Evolutionary conservation across 2,888 invertebrate species (phyloP).

Genomic region (Charanyca ferruginea): DNA sequence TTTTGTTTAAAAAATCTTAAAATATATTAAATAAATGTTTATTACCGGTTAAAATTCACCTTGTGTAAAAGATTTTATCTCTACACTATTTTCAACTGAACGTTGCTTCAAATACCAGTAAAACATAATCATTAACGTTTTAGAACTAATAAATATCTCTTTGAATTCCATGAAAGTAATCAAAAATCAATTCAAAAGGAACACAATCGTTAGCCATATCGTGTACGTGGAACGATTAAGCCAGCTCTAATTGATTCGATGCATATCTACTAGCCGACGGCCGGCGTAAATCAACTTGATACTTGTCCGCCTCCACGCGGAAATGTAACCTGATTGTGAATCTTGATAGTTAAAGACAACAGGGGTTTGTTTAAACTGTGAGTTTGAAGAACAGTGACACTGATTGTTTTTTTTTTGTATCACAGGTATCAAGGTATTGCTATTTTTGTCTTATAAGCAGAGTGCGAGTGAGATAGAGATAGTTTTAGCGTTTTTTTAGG

Average conservation of each 20-base stretch:
- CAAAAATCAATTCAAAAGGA: constrained; percentile 30
- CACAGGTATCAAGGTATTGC: background rate
- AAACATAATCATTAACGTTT: background rate
- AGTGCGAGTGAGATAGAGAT: too few species aligned
- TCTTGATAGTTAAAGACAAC: constrained; percentile 40
- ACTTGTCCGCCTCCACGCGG: constrained; percentile 35
- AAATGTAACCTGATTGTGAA: constrained; percentile 51
- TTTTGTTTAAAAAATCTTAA: too few species aligned
- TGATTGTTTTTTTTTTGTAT: background rate
- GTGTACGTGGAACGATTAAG: constrained; percentile 66
- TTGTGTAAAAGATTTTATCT: background rate
- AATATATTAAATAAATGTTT: too few species aligned
- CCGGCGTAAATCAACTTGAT: constrained; percentile 67
- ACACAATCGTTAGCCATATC: constrained; percentile 53
- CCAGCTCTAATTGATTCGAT: constrained; percentile 73
- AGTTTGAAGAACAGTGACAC: constrained; percentile 5
- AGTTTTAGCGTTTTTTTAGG: too few species aligned
- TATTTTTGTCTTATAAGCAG: background rate
- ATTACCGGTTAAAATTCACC: too few species aligned
- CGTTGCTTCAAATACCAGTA: background rate
- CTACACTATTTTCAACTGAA: background rate
- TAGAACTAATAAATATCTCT: background rate
- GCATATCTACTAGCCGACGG: constrained; percentile 65
- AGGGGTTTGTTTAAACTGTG: constrained; percentile 23
- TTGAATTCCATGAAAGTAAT: constrained; percentile 20